Base-by-base conservation (phyloP, 2,888 invertebrate species). In the Mesochorus sp. region DNA sequence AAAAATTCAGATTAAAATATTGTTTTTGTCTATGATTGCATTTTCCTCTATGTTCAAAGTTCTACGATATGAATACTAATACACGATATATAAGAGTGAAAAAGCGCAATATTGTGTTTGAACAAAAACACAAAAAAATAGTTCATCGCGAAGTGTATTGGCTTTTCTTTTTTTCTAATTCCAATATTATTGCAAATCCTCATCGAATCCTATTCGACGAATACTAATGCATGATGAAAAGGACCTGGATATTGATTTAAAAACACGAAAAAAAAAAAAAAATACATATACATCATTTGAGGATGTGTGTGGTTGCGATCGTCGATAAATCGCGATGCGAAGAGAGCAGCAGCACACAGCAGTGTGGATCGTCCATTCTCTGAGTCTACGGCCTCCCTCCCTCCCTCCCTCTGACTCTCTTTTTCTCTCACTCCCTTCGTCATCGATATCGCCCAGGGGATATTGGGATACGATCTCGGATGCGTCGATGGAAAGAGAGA, bases 331-430 rank as follows among this genome's bases (percentile, higher is more conserved):
- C 49, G 17, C 49, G 24, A 28, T 5, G 17, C 14, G 8, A 6
- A 53, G 31, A 8, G 47, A 19, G 26, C 3, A 19, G 37, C n/a
- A 37, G 24, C 31, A 12, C 19, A 8, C 44, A 34, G 2, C 21
- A 5, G 34, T 59, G 21, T n/a, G 12, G 34, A 39, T 70, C 26
- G n/a, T 21, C 14, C 24, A 49, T 70, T 62, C 31, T 37, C 44
- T 37, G 44, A 31, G 26, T 49, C 34, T 55, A 74, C 68, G 64
- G 68, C 61, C 71, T 70, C 78, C 79, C 79, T 68, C 53, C 76
- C 81, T 61, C 70, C 76, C 59, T 66, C 61, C 61, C 31, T 28
- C 51, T 34, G 31, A 10, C 17, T 31, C 47, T 72, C 75, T 81
- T 64, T 70, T 74, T 51, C 73, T 49, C 37, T 67, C 66, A 70